Evolutionary conservation across 2,113 vertebrate species (phyloP), one percentile per base, ranked within the genome.

Genomic region (Phalacrocorax carbo): DNA sequence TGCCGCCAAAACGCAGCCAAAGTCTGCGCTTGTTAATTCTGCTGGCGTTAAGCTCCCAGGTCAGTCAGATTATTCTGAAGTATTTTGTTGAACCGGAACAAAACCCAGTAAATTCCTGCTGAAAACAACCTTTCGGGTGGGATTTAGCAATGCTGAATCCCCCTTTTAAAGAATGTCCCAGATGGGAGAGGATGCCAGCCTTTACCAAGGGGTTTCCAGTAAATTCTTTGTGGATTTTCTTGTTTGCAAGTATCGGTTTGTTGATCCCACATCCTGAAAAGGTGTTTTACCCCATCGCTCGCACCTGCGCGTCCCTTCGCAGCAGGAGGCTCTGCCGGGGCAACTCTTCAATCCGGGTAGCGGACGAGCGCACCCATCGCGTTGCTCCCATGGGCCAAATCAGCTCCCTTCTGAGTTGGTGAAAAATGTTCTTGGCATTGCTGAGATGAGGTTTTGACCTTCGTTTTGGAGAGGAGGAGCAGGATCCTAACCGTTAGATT

Each of bases 1-100:
- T 17, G 49, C 57, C 36, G 1, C 60, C 55, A 4, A 7, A 34
- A 42, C 0, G 1, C 73, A 18, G 44, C 40, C 34, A 0, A 1
- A 2, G 14, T 2, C 62, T 38, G 20, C 4, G 3, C 15, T 5
- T 11, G 49, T 30, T 58, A 38, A 25, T 46, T 55, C 44, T 32
- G 49, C 72, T 61, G 82, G 52, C 11, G 0, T 15, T 23, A 38
- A 85, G 61, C 65, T 75, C 85, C 69, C 55, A 13, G 54, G 8
- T n/a, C 55, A 7, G 70, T 22, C 55, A 19, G 30, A 4, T 73
- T 48, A 23, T 14, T 82, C 15, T 0, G 34, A 51, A 46, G 27
- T 38, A 25, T 58, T 62, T 71, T 55, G 19, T 15, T 61, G 60
- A 71, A 57, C 26, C 69, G 82, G 46, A 65, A 61, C 13, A 49